These are phyloP conservation scores for Rhagologus leucostigma DNA, from an alignment of 2,113 vertebrate genomes.

Conservation along the genomic window DNA sequence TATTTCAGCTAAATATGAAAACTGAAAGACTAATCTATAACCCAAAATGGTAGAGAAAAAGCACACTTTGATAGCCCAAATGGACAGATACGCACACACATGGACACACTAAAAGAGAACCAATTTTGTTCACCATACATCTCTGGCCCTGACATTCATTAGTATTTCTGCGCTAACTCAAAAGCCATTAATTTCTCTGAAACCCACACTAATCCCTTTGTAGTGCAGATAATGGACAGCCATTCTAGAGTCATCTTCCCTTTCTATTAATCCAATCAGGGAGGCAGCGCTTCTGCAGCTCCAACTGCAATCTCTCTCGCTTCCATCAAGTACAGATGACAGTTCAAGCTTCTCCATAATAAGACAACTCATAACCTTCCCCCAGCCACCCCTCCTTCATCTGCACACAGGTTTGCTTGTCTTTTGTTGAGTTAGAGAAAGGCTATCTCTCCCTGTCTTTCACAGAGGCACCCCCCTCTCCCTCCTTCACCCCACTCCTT, in stretches of 20 bases:
- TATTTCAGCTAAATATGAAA: slow-evolving; percentile 22
- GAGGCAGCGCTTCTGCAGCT: slow-evolving; percentile 47
- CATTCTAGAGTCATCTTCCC: slow-evolving; percentile 69
- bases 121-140: slow-evolving; percentile 52
- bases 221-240: slow-evolving; percentile 75
- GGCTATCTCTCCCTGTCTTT: slow-evolving; percentile 24
- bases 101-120: slow-evolving; percentile 11
- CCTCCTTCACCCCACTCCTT: slow-evolving; percentile 3
- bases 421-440: slow-evolving; percentile 56
- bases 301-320: slow-evolving; percentile 28
- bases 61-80: not conserved
- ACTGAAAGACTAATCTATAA: slow-evolving; percentile 15
- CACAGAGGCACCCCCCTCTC: not conserved
- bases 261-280: slow-evolving; percentile 71
- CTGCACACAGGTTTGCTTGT: not conserved
- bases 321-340: slow-evolving; percentile 45
- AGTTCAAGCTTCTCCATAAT: slow-evolving; percentile 57
- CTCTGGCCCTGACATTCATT: slow-evolving; percentile 71
- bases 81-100: not conserved
- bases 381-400: slow-evolving; percentile 12
- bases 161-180: slow-evolving; percentile 72
- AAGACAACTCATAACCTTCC: slow-evolving; percentile 28
- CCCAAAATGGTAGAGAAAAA: slow-evolving; percentile 48
- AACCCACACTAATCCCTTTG: slow-evolving; percentile 74
- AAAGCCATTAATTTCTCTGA: slow-evolving; percentile 77